Evolutionary conservation across 2,797 vertebrate species (phyloP), one percentile per base, ranked within the genome.

Genomic region (Lutra lutra): DNA sequence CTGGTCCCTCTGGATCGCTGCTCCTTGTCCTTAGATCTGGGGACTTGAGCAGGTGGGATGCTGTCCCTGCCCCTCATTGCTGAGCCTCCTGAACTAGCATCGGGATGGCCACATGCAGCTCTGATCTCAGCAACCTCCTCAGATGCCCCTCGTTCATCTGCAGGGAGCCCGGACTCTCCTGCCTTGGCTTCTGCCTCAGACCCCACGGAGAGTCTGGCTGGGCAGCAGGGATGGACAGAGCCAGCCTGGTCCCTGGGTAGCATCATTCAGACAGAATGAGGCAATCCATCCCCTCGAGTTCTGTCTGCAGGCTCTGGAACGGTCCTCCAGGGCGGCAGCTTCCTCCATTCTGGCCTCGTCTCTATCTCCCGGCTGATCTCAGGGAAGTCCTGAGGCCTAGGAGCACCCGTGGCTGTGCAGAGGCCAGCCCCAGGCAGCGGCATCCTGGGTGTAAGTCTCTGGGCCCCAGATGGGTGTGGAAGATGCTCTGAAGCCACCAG

Each of bases 111-210:
- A 17, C 8, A 25, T 62, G 23, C 64, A 58, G 70, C n/a, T 87
- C 46, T 25, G 58, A 29, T 35, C 25, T 64, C 56, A 93, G 77
- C 29, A 75, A 25, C 4, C 4, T 21, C 38, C 29, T 80, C 23
- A 0, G 6, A 46, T 0, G 1, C 8, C 27, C 38, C n/a, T 15
- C 17, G 5, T 5, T 8, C 14, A 8, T 91, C 18, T 35, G 46
- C 7, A 12, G 20, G n/a, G 20, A 75, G 51, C 14, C 27, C n/a
- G 64, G 43, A 11, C 2, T 3, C 2, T n/a, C 25, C 32, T 29
- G 27, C 83, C 48, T 48, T 58, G 14, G 9, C 21, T 89, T 72
- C 60, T 72, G 21, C 35, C 38, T 78, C 3, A 73, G 66, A 75
- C 54, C 14, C 17, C 13, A 32, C 0, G 4, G 32, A 15, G 5